Base-by-base conservation (phyloP, 35 echinoderm and acorn worm species). In the Eucidaris tribuloides region DNA sequence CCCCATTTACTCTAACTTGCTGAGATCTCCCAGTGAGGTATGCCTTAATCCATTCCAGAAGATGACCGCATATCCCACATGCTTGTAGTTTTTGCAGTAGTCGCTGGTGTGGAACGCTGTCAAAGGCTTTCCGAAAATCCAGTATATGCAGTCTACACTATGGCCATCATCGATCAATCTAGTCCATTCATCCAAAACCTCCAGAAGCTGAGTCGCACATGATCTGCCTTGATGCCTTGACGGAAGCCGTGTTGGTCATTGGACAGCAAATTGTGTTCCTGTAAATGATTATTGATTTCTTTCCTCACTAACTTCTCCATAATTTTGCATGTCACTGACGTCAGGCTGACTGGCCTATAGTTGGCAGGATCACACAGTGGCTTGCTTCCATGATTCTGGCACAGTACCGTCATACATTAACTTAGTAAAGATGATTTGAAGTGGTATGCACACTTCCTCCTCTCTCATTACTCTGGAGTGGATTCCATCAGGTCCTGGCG, bases 281-380 rank as follows among this genome's bases (percentile, higher is more conserved):
- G 36, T 14, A 65, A 62, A 61, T 82, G 56, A 4, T 61, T 34
- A 35, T 64, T 37, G 7, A 83, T 3, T 36, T 7, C 38, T 17
- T 56, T 42, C 9, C 80, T 35, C 38, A 83, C 58, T 3, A 63
- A 6, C 37, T 40, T 65, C 42, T 83, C 80, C 80, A 83, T 83
- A 29, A 83, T 20, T 45, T 84, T 84, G 42, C 81, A 70, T 2
- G 70, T 45, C 25, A 40, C 35, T 14, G 59, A 66, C 5, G 81
- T 84, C 37, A 84, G 33, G 32, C 81, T 84, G 5, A 84, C 81
- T 23, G 81, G 81, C 70, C 81, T 71, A 44, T 84, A 84, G 46
- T 70, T 84, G 42, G 57, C 17, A 1, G 81, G 81, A 31, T 48
- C 36, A 65, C 39, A n/a, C n/a, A n/a, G n/a, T n/a, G n/a, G n/a